Conservation (phyloP, 2,797 vertebrate genomes). For the Enteromius afrohamiltoni region DNA sequence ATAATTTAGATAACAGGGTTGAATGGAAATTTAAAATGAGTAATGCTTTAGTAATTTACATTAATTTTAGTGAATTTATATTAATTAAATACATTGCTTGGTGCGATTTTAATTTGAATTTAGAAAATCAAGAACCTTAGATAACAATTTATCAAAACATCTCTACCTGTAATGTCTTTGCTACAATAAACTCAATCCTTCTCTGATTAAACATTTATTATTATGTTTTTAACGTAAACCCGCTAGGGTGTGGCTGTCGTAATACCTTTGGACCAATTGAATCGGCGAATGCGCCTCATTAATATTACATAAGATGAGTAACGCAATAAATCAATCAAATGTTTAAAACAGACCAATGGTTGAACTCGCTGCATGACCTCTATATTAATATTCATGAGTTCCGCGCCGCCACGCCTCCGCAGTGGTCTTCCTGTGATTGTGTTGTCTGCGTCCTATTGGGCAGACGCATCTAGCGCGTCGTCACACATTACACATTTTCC, state of each 20-base stretch:
- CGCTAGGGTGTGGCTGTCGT: neutral
- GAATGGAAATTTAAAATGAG: neutral
- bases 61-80: neutral
- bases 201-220: slow-evolving; percentile 6
- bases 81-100: neutral
- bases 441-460: slow-evolving; percentile 59
- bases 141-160: neutral
- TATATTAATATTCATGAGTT: slow-evolving; percentile 69
- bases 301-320: slow-evolving; percentile 63
- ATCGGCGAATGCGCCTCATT: slow-evolving; percentile 31
- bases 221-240: neutral
- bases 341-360: slow-evolving; percentile 61
- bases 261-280: slow-evolving; percentile 63
- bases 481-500: neutral
- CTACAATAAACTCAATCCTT: neutral
- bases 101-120: neutral
- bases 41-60: neutral
- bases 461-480: slow-evolving; percentile 11
- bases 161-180: neutral
- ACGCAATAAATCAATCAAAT: slow-evolving; percentile 45
- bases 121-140: neutral
- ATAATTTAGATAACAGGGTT: neutral
- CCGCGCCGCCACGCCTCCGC: slow-evolving; percentile 55
- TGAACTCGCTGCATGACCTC: slow-evolving; percentile 59
- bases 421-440: slow-evolving; percentile 59